Evolutionary conservation across 2,797 vertebrate species (phyloP), one percentile per base, ranked within the genome.

Genomic region (Pseudochromis fuscus): DNA sequence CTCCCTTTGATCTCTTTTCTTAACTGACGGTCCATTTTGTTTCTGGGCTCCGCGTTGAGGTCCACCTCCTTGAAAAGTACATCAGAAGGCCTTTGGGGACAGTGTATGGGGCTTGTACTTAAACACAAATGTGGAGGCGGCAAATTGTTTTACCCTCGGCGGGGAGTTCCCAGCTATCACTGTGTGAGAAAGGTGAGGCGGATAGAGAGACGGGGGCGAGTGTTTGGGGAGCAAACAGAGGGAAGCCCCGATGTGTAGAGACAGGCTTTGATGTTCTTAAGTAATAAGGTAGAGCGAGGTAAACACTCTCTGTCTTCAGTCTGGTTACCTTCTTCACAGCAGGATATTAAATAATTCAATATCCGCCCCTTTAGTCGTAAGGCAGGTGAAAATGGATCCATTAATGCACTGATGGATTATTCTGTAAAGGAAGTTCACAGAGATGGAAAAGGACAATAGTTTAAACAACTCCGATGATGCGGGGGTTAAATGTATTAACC

Each of bases 401-500:
- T 75, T 67, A 80, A 84, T 44, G 52, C 33, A n/a, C 62, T 24
- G 35, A 62, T 72, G 33, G 66, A 75, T 72, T 78, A 38, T 15
- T 79, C 60, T 63, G 21, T 28, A n/a, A 77, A 63, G 33, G 30
- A 65, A 55, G 78, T 57, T 78, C 24, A 58, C 56, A 24, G 48
- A 77, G 50, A 61, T 16, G 38, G 16, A 16, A 18, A 63, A 61
- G 46, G 38, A 63, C 51, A 79, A 67, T 66, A 83, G 78, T 78
- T 75, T 73, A 70, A 81, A 83, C 87, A 79, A 57, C 70, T 78
- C 51, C 74, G 72, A 75, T 82, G 74, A 71, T 48, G 23, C 2
- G 6, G 65, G 35, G 89, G 90, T 91, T 84, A 90, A 87, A 83
- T 74, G 76, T 72, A 81, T 91, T 89, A 89, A 91, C 89, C 88